A percentile compares a stretch with the other conserved stretches of the same genome.
phyloP scores from a whole-genome alignment of 2,113 vertebrate genomes.

The Archilochus colubris region DNA sequence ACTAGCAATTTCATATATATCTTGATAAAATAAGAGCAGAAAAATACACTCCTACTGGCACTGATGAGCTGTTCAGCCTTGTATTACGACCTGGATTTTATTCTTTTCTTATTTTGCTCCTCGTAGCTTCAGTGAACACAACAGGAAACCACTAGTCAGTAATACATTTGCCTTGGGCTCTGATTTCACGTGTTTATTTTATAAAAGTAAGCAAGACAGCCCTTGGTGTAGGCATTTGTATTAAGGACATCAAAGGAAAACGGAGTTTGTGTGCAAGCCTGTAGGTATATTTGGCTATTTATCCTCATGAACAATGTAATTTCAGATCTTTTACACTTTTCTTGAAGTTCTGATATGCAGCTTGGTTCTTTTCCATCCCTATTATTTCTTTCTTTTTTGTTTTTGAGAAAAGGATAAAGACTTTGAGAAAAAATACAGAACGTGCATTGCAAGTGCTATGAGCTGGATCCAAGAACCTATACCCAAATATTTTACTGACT shows the following conservation, averaged over 20 bases:
- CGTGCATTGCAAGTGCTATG: background rate
- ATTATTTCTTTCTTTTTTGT: background rate
- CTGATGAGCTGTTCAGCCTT: background rate
- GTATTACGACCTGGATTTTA: constrained; percentile 35
- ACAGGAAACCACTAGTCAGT: background rate
- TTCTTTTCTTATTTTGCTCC: background rate
- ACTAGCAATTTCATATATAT: background rate
- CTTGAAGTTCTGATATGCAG: background rate
- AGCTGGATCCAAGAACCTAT: background rate
- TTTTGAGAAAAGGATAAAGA: background rate
- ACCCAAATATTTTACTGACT: background rate
- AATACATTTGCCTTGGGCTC: background rate
- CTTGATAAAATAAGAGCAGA: background rate
- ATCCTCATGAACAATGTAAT: background rate
- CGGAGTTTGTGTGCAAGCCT: accelerated
- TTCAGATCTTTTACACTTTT: background rate
- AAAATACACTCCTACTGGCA: background rate
- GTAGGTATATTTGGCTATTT: background rate
- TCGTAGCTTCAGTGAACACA: constrained; percentile 4
- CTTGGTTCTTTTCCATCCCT: background rate
- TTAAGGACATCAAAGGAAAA: constrained; percentile 10
- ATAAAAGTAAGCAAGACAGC: background rate
- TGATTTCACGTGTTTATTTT: background rate
- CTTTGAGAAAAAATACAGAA: background rate
- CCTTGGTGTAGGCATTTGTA: background rate